Percentiles rank a stretch among this genome's conserved stretches.
phyloP scores from a whole-genome alignment of 2,888 invertebrate species.

The Subacronicta megacephala region DNA sequence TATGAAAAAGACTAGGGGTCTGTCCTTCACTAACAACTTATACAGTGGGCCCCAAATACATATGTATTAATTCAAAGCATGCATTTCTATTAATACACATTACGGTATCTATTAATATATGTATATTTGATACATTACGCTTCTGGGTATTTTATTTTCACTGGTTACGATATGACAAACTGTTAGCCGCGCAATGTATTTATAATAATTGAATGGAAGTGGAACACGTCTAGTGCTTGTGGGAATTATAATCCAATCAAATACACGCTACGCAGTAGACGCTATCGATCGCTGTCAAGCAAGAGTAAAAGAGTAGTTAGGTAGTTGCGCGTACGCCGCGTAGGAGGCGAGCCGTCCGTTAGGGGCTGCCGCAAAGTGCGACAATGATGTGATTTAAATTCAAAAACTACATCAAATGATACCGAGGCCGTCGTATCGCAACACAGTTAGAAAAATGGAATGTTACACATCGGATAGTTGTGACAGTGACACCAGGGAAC shows the following conservation, averaged over 20 bases:
- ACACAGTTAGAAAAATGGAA: conserved; percentile 89
- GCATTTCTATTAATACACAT: conserved; percentile 19
- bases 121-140: conserved; percentile 24
- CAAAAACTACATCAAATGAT: conserved; percentile 47
- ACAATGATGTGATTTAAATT: conserved; percentile 71
- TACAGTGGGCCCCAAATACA: conserved; percentile 18
- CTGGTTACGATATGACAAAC: too few relatives aligned
- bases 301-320: conserved; percentile 65
- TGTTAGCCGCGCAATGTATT: conserved; percentile 35
- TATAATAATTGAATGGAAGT: background rate
- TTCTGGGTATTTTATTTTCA: too few relatives aligned
- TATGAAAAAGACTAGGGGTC: too few relatives aligned
- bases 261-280: conserved; percentile 34
- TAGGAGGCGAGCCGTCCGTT: conserved; percentile 57
- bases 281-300: conserved; percentile 47
- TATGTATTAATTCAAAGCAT: too few relatives aligned
- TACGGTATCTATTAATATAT: too few relatives aligned
- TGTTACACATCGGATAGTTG: conserved; percentile 95
- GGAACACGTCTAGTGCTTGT: conserved; percentile 8
- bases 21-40: too few relatives aligned
- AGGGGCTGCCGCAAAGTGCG: conserved; percentile 29
- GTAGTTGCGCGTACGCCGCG: conserved; percentile 86
- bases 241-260: conserved; percentile 32
- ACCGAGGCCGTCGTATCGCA: conserved; percentile 47
- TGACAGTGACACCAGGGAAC: conserved; percentile 93